A percentile compares a stretch with the other conserved stretches of the same genome.
phyloP scores from a whole-genome alignment of 2,888 invertebrate species.

The Tiliacea aurago region DNA sequence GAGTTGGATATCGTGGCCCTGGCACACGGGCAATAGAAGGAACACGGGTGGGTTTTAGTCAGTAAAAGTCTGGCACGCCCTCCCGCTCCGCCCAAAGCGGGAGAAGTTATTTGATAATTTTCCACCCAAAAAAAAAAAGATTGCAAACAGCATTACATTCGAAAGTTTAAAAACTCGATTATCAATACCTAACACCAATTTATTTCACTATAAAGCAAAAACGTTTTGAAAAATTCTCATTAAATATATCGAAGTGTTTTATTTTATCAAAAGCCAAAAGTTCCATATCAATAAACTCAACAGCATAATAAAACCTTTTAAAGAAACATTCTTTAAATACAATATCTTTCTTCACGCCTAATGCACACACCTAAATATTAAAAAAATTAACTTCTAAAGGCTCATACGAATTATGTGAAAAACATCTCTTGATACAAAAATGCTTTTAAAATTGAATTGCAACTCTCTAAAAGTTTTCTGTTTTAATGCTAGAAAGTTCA shows the following conservation, averaged over 20 bases:
- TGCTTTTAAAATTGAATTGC: background rate
- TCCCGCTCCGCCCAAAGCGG: too few relatives aligned
- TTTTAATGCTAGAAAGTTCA: conserved; percentile 8
- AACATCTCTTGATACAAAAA: background rate
- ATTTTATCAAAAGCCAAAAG: background rate
- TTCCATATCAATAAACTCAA: conserved; percentile 1
- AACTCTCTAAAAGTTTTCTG: background rate
- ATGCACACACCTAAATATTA: background rate
- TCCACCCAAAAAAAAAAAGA: too few relatives aligned
- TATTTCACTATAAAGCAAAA: background rate
- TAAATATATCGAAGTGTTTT: background rate
- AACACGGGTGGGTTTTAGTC: too few relatives aligned
- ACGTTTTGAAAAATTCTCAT: background rate
- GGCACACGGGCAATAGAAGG: too few relatives aligned
- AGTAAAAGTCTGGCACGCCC: too few relatives aligned
- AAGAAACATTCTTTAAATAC: conserved; percentile 8
- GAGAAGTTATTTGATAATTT: too few relatives aligned
- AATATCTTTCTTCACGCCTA: conserved; percentile 19
- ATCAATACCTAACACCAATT: too few relatives aligned
- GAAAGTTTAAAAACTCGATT: background rate
- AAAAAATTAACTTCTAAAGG: background rate
- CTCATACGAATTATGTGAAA: conserved; percentile 12
- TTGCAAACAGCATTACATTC: background rate
- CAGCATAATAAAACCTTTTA: conserved; percentile 16
- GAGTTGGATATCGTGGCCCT: too few relatives aligned